Conservation (phyloP, 2,888 invertebrate species). For the Nymphalis urticae region DNA sequence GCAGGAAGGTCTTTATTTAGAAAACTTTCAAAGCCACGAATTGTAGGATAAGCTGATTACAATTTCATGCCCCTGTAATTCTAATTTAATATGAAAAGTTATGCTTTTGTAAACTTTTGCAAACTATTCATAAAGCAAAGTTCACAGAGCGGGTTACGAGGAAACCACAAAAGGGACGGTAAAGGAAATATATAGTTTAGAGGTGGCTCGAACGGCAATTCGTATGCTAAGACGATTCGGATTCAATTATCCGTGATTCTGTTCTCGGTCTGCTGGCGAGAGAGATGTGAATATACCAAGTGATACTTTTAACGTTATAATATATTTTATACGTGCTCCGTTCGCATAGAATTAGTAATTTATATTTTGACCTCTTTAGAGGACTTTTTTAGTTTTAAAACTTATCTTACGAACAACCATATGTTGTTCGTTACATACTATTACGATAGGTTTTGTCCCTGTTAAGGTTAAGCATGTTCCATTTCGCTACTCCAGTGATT, state of each 20-base stretch:
- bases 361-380: too few species aligned
- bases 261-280: conserved; percentile 17
- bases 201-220: conserved; percentile 16
- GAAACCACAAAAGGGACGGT: conserved; percentile 17
- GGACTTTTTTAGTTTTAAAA: too few species aligned
- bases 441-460: too few species aligned
- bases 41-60: not conserved
- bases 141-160: conserved; percentile 10
- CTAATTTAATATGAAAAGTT: conserved; percentile 24
- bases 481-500: too few species aligned
- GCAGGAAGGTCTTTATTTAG: too few species aligned
- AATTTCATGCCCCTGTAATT: conserved; percentile 12
- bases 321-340: too few species aligned
- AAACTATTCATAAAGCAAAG: conserved; percentile 20
- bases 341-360: too few species aligned
- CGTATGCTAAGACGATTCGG: conserved; percentile 26
- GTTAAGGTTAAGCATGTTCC: too few species aligned
- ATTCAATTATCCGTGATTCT: conserved; percentile 30
- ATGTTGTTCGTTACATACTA: too few species aligned
- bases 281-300: conserved; percentile 16
- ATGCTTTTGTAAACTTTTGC: conserved; percentile 9
- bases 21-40: not conserved
- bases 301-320: not conserved
- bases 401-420: too few species aligned
- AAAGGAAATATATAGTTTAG: conserved; percentile 14